These are phyloP conservation scores for Aspidoscelis tigris DNA, from an alignment of 2,113 vertebrate genomes.

Conservation along the genomic window DNA sequence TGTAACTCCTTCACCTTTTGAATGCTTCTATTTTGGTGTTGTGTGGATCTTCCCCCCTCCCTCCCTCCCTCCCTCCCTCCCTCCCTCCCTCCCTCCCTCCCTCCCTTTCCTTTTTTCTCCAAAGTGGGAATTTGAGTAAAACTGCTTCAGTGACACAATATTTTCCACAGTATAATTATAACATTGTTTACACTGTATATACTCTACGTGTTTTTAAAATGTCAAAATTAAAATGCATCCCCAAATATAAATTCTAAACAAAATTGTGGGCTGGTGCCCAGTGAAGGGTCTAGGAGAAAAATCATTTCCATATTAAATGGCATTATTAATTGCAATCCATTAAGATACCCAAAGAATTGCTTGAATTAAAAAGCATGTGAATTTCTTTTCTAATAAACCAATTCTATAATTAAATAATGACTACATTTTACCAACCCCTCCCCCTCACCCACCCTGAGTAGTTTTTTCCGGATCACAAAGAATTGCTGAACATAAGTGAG, in stretches of 20 bases:
- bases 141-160: background rate
- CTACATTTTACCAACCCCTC: background rate
- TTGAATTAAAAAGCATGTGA: slow-evolving; percentile 14
- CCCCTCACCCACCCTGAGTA: slow-evolving; percentile 10
- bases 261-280: slow-evolving; percentile 3
- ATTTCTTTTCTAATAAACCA: slow-evolving; percentile 14
- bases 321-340: slow-evolving; percentile 44
- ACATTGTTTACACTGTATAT: background rate
- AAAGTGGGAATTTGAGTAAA: background rate
- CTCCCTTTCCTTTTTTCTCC: background rate
- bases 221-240: background rate
- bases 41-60: no score
- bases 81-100: no score
- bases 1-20: no score
- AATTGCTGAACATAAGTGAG: slow-evolving; percentile 36
- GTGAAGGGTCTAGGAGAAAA: background rate
- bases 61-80: no score
- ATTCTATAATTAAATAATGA: slow-evolving; percentile 37
- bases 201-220: background rate
- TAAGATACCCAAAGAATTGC: slow-evolving; percentile 28
- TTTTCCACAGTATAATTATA: background rate
- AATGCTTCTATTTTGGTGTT: no score
- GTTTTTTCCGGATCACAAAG: slow-evolving; percentile 15
- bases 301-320: slow-evolving; percentile 30
- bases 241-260: background rate